Conservation (phyloP, 2,888 invertebrate species). For the Encarsia formosa region DNA sequence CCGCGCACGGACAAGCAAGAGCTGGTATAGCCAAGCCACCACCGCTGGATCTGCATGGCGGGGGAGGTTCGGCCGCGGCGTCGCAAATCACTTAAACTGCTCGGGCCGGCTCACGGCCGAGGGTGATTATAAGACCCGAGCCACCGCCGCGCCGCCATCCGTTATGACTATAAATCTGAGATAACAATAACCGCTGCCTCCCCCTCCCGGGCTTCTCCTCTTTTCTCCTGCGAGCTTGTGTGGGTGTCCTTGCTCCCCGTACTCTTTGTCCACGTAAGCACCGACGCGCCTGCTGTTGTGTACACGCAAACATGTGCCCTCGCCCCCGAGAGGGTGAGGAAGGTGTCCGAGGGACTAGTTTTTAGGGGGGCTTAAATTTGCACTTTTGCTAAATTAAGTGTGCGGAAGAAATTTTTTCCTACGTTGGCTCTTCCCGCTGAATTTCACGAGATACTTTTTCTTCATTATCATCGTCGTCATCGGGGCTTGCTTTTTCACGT, state of each 20-base stretch:
- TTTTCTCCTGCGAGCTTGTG: constrained; percentile 29
- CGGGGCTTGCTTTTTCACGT: no score
- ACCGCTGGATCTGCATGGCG: constrained; percentile 52
- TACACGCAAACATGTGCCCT: constrained; percentile 15
- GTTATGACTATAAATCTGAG: constrained; percentile 53
- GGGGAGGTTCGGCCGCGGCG: constrained; percentile 46
- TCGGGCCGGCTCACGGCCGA: constrained; percentile 41
- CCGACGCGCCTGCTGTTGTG: not conserved
- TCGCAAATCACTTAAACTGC: constrained; percentile 53
- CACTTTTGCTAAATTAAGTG: no score
- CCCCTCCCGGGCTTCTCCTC: constrained; percentile 20
- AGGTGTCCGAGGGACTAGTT: no score
- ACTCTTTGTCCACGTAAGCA: constrained; percentile 25
- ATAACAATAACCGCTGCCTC: constrained; percentile 51
- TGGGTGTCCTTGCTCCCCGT: constrained; percentile 23
- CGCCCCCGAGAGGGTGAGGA: not conserved
- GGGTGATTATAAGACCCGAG: constrained; percentile 53
- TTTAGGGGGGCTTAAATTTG: no score
- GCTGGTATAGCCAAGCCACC: no score
- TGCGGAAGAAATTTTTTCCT: no score
- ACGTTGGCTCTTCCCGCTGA: no score
- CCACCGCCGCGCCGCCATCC: constrained; percentile 43
- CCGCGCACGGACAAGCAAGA: no score
- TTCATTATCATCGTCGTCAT: no score
- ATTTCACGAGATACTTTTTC: no score